These are phyloP conservation scores for Benitochromis conjunctus DNA, from an alignment of 2,113 vertebrate genomes.

Conservation along the genomic window DNA sequence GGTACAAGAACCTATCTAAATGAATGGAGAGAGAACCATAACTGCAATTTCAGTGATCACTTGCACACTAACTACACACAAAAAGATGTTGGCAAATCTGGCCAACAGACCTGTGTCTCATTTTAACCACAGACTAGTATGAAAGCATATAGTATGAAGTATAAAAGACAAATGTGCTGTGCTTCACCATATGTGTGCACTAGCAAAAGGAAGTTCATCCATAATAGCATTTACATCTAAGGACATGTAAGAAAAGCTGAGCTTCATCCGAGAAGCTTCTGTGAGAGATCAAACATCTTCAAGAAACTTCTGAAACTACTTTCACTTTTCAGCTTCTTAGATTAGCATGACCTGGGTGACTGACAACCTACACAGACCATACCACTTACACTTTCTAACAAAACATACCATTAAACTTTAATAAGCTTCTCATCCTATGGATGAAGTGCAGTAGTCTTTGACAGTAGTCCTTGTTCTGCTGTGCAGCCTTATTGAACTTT, in stretches of 20 bases:
- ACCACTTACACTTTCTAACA: background rate
- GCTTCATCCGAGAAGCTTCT: background rate
- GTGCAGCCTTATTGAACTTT: background rate
- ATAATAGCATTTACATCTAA: background rate
- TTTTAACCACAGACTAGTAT: background rate
- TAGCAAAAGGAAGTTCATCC: background rate
- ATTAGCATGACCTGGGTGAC: background rate
- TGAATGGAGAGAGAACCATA: background rate
- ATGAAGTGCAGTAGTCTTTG: background rate
- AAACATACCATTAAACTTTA: background rate
- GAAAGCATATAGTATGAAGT: background rate
- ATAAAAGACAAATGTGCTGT: background rate
- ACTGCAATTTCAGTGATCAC: background rate
- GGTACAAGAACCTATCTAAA: background rate
- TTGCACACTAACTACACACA: background rate
- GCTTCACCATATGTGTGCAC: background rate
- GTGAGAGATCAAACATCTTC: fast-evolving
- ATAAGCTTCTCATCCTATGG: background rate
- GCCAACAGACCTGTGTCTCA: background rate
- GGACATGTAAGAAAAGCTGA: background rate
- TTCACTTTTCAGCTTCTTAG: background rate
- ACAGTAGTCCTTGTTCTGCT: background rate
- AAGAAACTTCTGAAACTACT: background rate
- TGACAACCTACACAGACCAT: background rate
- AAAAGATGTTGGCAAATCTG: background rate